Evolutionary conservation across 2,797 vertebrate genomes (phyloP), one percentile per base, ranked within the genome.

Genomic region (Notolepis coatsorum): DNA sequence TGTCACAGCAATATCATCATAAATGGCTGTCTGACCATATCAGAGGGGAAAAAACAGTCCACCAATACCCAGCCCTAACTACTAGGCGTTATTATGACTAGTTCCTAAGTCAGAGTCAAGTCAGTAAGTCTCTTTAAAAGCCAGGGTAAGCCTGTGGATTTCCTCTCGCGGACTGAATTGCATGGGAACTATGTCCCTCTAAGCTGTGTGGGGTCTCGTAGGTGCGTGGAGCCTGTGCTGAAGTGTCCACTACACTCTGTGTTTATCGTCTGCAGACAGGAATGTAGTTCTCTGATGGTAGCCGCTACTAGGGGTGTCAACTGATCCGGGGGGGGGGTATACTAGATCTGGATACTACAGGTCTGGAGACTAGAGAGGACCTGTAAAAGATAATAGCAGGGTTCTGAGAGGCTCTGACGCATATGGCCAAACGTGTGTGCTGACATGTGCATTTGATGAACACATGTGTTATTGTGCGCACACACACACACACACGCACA

Each of bases 311-410:
- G 68, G 53, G 62, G 63, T 79, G 74, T 84, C 61, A 77, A 61
- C 65, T 57, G 73, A 81, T 76, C 72, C 73, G 75, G 48, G 8
- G 24, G 62, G 0, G 30, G 41, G 77, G 79, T 31, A 3, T 10
- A 10, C 30, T 31, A 10, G 6, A 6, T 75, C 72, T 70, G 68
- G 55, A 70, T 74, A 25, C 31, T 74, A 25, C 31, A 76, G 71
- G 68, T 71, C 62, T 63, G 82, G 77, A 5, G 25, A 48, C 15
- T 21, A 35, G 23, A 46, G 10, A 18, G 60, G 64, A 15, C 62
- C 66, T 78, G 55, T 70, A 82, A 82, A 82, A 74, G 75, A 83
- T 86, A 85, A 84, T 83, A 71, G 71, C 70, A 82, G 79, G 46
- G 1, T 61, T 80, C 24, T 9, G 28, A 70, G 67, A 59, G 49